A percentile compares a stretch with the other conserved stretches of the same genome.
phyloP scores from a whole-genome alignment of 2,888 invertebrate genomes.

The Phortica okadai region DNA sequence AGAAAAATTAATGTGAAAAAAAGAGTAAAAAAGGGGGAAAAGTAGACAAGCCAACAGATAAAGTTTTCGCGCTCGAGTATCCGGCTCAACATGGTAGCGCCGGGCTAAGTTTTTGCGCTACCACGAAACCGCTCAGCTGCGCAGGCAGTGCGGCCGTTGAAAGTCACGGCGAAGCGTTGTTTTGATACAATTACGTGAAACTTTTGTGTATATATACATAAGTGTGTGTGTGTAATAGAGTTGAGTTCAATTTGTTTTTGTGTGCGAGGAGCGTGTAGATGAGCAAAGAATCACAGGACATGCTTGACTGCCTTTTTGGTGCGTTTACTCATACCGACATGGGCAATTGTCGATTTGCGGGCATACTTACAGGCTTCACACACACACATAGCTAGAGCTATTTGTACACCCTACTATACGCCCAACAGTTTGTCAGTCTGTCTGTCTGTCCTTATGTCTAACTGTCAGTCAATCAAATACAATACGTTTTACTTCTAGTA shows the following conservation, averaged over 20 bases:
- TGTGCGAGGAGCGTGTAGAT: not conserved
- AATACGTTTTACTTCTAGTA: conserved; percentile 20
- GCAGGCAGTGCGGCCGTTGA: not conserved
- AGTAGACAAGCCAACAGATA: not conserved
- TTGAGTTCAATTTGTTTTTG: not conserved
- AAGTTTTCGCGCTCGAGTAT: not conserved
- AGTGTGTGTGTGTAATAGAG: not conserved
- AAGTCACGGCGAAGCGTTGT: conserved; percentile 13
- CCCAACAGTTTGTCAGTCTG: not conserved
- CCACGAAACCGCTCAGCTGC: not conserved
- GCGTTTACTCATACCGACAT: not conserved
- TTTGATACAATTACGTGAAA: conserved; percentile 32
- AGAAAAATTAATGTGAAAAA: not conserved
- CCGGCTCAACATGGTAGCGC: not conserved
- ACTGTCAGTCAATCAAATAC: conserved; percentile 24
- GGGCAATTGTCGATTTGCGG: conserved; percentile 24
- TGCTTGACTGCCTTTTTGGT: conserved; percentile 28
- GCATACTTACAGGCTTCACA: conserved; percentile 1
- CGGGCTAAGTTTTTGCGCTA: conserved; percentile 1
- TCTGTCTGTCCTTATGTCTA: conserved; percentile 8
- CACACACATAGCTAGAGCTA: not conserved
- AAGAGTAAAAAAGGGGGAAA: not conserved
- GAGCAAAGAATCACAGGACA: not conserved
- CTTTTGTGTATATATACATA: not conserved
- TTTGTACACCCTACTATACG: not conserved